Base-by-base conservation (phyloP, 1,140 invertebrate species). In the Drosophila lini region DNA sequence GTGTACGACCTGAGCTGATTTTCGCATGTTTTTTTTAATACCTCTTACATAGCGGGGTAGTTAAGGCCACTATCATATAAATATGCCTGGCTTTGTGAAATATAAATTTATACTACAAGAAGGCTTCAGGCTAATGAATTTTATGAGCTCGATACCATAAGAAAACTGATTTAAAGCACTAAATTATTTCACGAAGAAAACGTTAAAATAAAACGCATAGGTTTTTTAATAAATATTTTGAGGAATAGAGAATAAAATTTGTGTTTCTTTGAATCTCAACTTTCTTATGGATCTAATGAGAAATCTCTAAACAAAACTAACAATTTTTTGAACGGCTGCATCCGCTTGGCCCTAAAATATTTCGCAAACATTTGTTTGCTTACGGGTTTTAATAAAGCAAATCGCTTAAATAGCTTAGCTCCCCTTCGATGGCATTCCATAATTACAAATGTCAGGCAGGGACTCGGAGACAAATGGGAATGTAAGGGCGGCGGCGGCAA, bases 321-420 rank as follows among this genome's bases (percentile, higher is more conserved):
- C 16, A 19, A 31, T 32, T 11, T 9, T n/a, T 41, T 11, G 28
- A 19, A 13, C 41, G 53, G 10, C 13, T 47, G 15, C 34, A 40
- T 22, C 15, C 11, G 16, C 25, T 13, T 11, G 28, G 48, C 34
- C 41, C 15, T 45, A 48, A 32, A 47, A 56, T 74, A 74, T 67
- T 78, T 68, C 40, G 80, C 76, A 71, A 83, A 80, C 71, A 68
- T 52, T 80, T 83, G 81, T 83, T 83, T 83, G 80, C 65, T 71
- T 65, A 44, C 22, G 58, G 69, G 56, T 78, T 81, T 81, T 78
- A 70, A 83, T 82, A 82, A 83, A 83, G 62, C 80, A 83, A 83
- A 83, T 83, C 80, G 80, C 80, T 83, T 83, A 83, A 83, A 80
- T 83, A 80, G 80, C 81, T 83, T 65, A 60, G 64, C 36, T 25